phyloP scores from a whole-genome alignment of 2,888 invertebrate genomes.

The Scaptomyza tumidula region DNA sequence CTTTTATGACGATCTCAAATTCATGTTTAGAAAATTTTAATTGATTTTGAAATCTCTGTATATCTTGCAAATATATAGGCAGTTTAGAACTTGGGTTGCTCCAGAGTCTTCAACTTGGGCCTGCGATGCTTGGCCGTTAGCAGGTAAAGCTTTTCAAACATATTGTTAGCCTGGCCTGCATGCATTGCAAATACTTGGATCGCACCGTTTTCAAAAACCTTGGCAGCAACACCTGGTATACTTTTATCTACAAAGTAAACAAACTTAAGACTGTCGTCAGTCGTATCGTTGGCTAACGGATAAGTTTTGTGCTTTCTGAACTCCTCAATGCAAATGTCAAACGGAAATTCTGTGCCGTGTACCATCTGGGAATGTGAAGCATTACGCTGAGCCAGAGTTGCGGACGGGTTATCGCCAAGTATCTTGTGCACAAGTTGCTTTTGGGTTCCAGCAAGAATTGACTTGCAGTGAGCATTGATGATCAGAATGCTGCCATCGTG shows the following conservation, averaged over 20 bases:
- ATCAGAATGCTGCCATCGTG: conserved; percentile 45
- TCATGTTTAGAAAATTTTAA: neutral
- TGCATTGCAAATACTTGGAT: conserved; percentile 45
- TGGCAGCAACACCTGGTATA: conserved; percentile 39
- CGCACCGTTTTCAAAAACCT: conserved; percentile 38
- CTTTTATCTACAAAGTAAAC: conserved; percentile 46
- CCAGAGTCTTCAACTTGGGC: neutral
- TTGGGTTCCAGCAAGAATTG: conserved; percentile 21
- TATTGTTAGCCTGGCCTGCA: conserved; percentile 23
- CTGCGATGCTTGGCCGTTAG: conserved; percentile 44
- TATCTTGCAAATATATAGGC: no score
- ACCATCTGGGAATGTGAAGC: conserved; percentile 12
- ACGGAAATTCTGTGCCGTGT: conserved; percentile 28
- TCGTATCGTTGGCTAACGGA: conserved; percentile 1
- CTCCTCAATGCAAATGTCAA: conserved; percentile 33
- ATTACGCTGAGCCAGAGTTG: neutral
- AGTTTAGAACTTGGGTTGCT: neutral
- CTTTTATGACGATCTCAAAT: neutral
- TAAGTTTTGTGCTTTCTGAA: conserved; percentile 17
- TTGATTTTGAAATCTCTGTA: neutral
- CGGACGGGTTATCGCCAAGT: neutral
- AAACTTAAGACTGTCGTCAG: neutral
- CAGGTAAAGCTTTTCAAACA: conserved; percentile 38
- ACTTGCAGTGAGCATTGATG: conserved; percentile 32
- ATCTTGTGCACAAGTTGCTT: conserved; percentile 17